Evolutionary conservation across 2,113 vertebrate species (phyloP).

Genomic region (Pimephales promelas): DNA sequence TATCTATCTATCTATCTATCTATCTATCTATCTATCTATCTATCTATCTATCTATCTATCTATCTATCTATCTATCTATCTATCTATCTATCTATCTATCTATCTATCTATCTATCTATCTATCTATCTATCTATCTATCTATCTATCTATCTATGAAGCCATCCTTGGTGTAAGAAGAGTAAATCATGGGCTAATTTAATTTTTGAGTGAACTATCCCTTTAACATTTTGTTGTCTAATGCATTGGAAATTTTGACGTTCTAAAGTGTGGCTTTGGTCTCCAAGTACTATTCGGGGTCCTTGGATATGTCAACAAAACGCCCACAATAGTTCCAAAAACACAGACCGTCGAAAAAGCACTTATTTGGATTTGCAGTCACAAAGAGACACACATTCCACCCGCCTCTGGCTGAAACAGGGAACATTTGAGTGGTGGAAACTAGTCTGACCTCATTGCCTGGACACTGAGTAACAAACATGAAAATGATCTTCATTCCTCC

Average conservation of each 20-base stretch:
- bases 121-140: too few relatives aligned
- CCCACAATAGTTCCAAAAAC: slow-evolving; percentile 7
- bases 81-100: too few relatives aligned
- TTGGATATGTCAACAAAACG: slow-evolving; percentile 2
- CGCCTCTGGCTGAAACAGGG: neutral
- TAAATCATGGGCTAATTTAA: too few relatives aligned
- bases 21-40: too few relatives aligned
- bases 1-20: too few relatives aligned
- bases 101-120: too few relatives aligned
- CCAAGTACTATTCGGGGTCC: neutral
- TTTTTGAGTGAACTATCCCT: too few relatives aligned
- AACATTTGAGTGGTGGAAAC: neutral
- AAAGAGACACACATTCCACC: neutral
- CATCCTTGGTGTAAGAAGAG: too few relatives aligned
- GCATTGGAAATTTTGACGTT: neutral
- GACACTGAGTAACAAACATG: neutral
- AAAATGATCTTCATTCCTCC: slow-evolving; percentile 6
- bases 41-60: too few relatives aligned
- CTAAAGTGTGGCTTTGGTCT: neutral
- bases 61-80: too few relatives aligned
- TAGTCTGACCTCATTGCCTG: slow-evolving; percentile 7
- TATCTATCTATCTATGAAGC: too few relatives aligned
- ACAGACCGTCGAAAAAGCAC: neutral
- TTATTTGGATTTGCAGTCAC: neutral
- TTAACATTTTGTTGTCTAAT: neutral